phyloP scores from a whole-genome alignment of 2,888 invertebrate genomes.

The Ditula angustiorana region DNA sequence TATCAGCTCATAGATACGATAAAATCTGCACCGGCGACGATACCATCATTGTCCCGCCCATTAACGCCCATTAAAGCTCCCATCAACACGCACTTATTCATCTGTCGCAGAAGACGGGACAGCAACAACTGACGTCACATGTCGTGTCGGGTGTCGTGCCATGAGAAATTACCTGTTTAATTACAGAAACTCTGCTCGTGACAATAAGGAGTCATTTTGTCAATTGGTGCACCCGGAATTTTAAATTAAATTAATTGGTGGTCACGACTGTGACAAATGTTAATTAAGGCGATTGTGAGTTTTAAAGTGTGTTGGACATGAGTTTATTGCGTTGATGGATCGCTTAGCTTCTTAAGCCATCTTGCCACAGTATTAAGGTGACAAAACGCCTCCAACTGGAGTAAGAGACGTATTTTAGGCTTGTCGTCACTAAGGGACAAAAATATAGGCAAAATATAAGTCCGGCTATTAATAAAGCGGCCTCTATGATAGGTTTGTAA shows the following conservation, averaged over 20 bases:
- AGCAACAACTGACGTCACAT: slow-evolving; percentile 54
- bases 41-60: slow-evolving; percentile 83
- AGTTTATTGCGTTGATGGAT: background rate
- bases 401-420: no score
- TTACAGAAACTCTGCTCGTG: slow-evolving; percentile 51
- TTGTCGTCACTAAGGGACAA: no score
- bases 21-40: slow-evolving; percentile 74
- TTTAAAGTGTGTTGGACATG: background rate
- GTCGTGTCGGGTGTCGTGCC: slow-evolving; percentile 61
- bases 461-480: no score
- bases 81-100: slow-evolving; percentile 83
- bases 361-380: no score
- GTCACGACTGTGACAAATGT: slow-evolving; percentile 37
- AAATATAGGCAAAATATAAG: no score
- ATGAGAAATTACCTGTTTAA: slow-evolving; percentile 74
- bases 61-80: slow-evolving; percentile 83
- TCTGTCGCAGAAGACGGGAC: slow-evolving; percentile 62
- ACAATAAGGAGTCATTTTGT: slow-evolving; percentile 39
- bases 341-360: no score
- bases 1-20: slow-evolving; percentile 77
- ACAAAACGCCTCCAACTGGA: no score
- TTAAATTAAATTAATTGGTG: slow-evolving; percentile 39
- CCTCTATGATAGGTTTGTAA: no score
- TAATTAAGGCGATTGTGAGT: slow-evolving; percentile 22
- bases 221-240: slow-evolving; percentile 50